phyloP scores from a whole-genome alignment of 2,113 vertebrate species.

The Copsychus sechellarum region DNA sequence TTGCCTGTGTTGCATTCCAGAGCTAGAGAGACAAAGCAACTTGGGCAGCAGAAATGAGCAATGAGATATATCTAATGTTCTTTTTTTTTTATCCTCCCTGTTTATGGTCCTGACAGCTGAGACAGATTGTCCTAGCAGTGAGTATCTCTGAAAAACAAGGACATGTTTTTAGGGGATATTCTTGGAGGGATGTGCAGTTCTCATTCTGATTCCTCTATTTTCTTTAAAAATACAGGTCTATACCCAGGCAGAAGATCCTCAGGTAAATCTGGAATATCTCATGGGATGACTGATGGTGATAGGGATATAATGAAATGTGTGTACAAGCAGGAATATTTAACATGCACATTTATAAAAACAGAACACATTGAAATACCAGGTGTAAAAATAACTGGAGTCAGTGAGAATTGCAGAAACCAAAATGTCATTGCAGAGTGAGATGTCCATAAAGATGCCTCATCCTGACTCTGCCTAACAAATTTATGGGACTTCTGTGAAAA shows the following conservation, averaged over 20 bases:
- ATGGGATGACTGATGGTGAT: background rate
- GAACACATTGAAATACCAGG: background rate
- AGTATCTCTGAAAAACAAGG: constrained; percentile 74
- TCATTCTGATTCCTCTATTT: background rate
- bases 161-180: background rate
- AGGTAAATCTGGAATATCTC: constrained; percentile 73
- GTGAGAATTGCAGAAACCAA: background rate
- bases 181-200: background rate
- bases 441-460: accelerated
- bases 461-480: background rate
- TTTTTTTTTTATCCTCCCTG: constrained; percentile 36
- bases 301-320: background rate
- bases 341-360: accelerated
- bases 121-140: constrained; percentile 87
- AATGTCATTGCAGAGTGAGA: background rate
- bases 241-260: constrained; percentile 83
- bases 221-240: constrained; percentile 80
- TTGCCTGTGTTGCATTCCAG: background rate
- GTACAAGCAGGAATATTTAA: background rate
- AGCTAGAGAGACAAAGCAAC: background rate
- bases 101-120: constrained; percentile 79
- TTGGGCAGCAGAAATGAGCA: background rate
- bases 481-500: background rate
- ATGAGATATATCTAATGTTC: background rate
- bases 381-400: background rate